These are phyloP conservation scores for Epizoanthus scotinus DNA, from an alignment of 92 coral and sea anemone genomes.

Conservation along the genomic window DNA sequence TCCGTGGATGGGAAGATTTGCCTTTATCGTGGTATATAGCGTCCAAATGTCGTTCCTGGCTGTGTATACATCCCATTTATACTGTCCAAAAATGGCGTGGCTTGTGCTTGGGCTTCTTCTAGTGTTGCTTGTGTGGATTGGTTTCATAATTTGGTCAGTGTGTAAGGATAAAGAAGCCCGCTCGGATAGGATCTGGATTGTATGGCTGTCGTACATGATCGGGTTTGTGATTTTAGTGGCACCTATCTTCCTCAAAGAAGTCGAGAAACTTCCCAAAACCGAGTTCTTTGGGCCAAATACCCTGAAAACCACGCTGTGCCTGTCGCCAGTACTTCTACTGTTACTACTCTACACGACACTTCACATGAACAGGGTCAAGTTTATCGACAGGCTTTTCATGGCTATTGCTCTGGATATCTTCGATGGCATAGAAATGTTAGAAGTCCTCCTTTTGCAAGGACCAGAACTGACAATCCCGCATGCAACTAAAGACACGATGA, in stretches of 20 bases:
- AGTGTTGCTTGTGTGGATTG: conserved; percentile 1
- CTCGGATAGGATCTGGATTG: conserved; percentile 35
- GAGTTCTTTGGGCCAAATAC: conserved; percentile 44
- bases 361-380: background rate
- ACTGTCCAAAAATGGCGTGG: background rate
- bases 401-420: conserved; percentile 46
- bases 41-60: conserved; percentile 9
- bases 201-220: too few species aligned
- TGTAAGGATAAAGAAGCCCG: background rate
- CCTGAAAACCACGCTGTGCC: too few species aligned
- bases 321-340: conserved; percentile 22
- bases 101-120: background rate
- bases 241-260: too few species aligned
- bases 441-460: too few species aligned
- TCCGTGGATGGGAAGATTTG: conserved; percentile 1
- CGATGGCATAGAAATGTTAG: too few species aligned
- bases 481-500: conserved; percentile 21
- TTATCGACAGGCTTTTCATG: conserved; percentile 32
- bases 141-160: background rate
- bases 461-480: conserved; percentile 5
- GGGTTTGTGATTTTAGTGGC: too few species aligned
- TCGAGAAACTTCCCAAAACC: conserved; percentile 13
- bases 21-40: conserved; percentile 1
- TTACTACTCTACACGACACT: conserved; percentile 28
- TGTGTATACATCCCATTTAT: background rate